These are phyloP conservation scores for Laticauda colubrina DNA, from an alignment of 2,113 vertebrate genomes.

Conservation along the genomic window DNA sequence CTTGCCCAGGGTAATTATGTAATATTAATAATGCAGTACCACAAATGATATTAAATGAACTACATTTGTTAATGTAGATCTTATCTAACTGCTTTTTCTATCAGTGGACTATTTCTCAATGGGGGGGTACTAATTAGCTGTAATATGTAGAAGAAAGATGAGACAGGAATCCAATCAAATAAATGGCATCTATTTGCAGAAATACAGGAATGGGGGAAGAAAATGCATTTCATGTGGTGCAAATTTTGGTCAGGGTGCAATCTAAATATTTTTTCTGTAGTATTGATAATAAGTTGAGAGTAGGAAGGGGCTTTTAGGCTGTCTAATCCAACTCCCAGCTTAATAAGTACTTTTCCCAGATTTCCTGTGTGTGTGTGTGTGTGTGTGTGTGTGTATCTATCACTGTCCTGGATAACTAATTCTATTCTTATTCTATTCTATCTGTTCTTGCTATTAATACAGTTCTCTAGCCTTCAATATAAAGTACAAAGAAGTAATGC, in stretches of 20 bases:
- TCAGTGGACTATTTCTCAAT: slow-evolving; percentile 79
- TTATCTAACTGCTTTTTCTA: slow-evolving; percentile 81
- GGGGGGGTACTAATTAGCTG: slow-evolving; percentile 81
- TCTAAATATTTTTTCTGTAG: slow-evolving; percentile 35
- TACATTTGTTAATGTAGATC: slow-evolving; percentile 84
- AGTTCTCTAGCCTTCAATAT: neutral
- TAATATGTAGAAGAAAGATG: slow-evolving; percentile 74
- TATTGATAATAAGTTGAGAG: slow-evolving; percentile 12
- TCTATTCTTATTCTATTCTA: too few relatives aligned
- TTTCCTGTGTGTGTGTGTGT: neutral
- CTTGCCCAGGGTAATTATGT: slow-evolving; percentile 74
- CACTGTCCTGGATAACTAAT: neutral
- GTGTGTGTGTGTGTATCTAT: rapidly evolving
- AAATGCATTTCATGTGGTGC: slow-evolving; percentile 49
- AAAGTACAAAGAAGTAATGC: neutral
- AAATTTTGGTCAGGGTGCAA: slow-evolving; percentile 53
- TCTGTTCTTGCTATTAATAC: neutral
- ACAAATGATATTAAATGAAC: slow-evolving; percentile 85
- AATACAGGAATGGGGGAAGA: slow-evolving; percentile 65
- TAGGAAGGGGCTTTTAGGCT: neutral
- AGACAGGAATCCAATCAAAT: slow-evolving; percentile 79
- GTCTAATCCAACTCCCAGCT: neutral
- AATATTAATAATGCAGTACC: slow-evolving; percentile 84
- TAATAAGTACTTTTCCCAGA: neutral
- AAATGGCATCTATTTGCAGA: slow-evolving; percentile 75